phyloP scores from a whole-genome alignment of 1,140 invertebrate genomes.

The Camponotus floridanus region DNA sequence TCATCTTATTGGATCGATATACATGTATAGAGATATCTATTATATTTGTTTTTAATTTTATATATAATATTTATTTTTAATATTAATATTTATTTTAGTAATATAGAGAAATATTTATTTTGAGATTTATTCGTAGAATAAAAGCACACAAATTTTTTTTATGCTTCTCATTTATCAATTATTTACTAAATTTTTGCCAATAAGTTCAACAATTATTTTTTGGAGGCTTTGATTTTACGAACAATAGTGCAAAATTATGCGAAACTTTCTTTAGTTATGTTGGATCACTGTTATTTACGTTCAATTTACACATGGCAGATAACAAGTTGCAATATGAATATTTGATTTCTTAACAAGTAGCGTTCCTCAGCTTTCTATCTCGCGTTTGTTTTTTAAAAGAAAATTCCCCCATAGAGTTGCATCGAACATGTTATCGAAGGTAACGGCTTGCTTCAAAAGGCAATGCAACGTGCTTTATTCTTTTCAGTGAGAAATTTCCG shows the following conservation, averaged over 20 bases:
- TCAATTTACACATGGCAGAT: not conserved
- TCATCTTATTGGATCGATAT: not conserved
- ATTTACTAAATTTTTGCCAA: not conserved
- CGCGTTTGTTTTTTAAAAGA: constrained; percentile 45
- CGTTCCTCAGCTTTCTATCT: not conserved
- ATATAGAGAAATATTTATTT: not conserved
- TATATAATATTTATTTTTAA: too few species aligned
- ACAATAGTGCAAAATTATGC: not conserved
- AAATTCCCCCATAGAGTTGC: constrained; percentile 28
- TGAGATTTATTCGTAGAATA: not conserved
- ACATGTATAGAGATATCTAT: not conserved
- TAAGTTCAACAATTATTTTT: not conserved
- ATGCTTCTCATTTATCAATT: not conserved
- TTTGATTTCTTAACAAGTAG: constrained; percentile 27
- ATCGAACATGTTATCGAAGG: constrained; percentile 8
- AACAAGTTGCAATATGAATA: not conserved
- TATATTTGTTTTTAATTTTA: too few species aligned
- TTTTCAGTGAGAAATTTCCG: constrained; percentile 32
- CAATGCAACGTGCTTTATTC: constrained; percentile 48
- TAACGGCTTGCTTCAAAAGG: constrained; percentile 46
- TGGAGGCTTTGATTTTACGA: not conserved
- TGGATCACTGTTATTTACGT: not conserved
- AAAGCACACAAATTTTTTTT: not conserved
- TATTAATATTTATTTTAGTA: too few species aligned
- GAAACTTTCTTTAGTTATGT: not conserved